These are phyloP conservation scores for Thrips palmi DNA, from an alignment of 1,140 invertebrate species.

Conservation along the genomic window DNA sequence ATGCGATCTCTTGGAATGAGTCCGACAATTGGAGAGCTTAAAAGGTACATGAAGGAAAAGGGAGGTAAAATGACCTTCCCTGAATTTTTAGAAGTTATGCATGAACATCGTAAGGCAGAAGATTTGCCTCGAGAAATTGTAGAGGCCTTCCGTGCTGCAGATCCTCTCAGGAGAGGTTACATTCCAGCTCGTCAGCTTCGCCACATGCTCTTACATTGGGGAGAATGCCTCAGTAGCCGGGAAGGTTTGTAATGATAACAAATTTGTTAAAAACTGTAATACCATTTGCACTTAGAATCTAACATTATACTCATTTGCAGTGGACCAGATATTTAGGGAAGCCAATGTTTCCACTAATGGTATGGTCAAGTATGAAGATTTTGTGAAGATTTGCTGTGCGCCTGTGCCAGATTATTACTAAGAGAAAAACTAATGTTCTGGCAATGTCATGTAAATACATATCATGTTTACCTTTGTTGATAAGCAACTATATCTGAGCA, in stretches of 20 bases:
- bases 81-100: conserved; percentile 89
- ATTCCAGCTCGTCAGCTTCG: conserved; percentile 67
- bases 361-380: conserved; percentile 75
- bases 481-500: too few relatives aligned
- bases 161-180: conserved; percentile 48
- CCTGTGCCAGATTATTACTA: conserved; percentile 89
- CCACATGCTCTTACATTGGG: conserved; percentile 79
- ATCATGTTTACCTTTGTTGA: too few relatives aligned
- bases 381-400: conserved; percentile 83
- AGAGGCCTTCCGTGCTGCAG: conserved; percentile 72
- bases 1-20: conserved; percentile 87
- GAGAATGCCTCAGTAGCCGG: conserved; percentile 72
- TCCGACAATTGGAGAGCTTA: conserved; percentile 78
- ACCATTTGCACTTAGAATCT: conserved; percentile 5
- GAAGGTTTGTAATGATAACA: conserved; percentile 39
- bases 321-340: conserved; percentile 84
- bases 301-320: conserved; percentile 28
- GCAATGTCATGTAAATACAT: too few relatives aligned
- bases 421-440: too few relatives aligned
- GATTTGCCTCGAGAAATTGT: conserved; percentile 78
- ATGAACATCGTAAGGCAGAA: conserved; percentile 70
- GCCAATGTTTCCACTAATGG: conserved; percentile 71
- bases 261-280: conserved; percentile 7
- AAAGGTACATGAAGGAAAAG: conserved; percentile 69
- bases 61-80: conserved; percentile 87